These are phyloP conservation scores for Lophius americanus DNA, from an alignment of 2,797 vertebrate species.

Conservation along the genomic window DNA sequence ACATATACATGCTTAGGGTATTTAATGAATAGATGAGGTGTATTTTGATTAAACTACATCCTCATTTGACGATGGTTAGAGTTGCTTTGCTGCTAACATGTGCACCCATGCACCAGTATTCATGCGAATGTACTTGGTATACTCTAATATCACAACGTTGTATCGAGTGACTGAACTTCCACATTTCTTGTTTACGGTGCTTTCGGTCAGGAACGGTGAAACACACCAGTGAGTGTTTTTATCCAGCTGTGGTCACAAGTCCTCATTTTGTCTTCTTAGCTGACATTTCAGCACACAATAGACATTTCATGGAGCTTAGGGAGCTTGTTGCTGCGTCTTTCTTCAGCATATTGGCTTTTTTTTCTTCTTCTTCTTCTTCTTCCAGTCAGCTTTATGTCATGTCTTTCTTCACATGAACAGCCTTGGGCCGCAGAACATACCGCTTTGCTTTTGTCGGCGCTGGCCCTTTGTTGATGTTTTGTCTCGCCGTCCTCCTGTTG, in stretches of 20 bases:
- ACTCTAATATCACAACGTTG: not conserved
- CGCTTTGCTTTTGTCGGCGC: constrained; percentile 32
- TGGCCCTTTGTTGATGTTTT: constrained; percentile 43
- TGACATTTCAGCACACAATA: constrained; percentile 11
- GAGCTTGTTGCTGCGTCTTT: constrained; percentile 6
- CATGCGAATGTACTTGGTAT: not conserved
- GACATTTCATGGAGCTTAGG: not conserved
- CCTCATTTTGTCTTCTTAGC: constrained; percentile 2
- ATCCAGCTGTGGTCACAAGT: not conserved
- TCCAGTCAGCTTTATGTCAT: constrained; percentile 10
- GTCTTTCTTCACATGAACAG: constrained; percentile 17
- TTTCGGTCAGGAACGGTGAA: not conserved
- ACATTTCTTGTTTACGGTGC: not conserved
- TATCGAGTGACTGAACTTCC: not conserved
- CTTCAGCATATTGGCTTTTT: constrained; percentile 10
- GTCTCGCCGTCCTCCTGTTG: constrained; percentile 25
- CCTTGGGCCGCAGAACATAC: constrained; percentile 14
- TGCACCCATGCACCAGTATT: not conserved
- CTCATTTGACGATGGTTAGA: not conserved
- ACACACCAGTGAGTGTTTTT: not conserved
- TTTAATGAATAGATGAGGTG: too few relatives aligned
- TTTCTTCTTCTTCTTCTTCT: constrained; percentile 17
- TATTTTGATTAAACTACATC: too few relatives aligned
- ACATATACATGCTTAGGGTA: too few relatives aligned
- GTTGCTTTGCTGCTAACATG: not conserved